Base-by-base conservation (phyloP, 1,140 invertebrate genomes). In the Papilio xuthus region DNA sequence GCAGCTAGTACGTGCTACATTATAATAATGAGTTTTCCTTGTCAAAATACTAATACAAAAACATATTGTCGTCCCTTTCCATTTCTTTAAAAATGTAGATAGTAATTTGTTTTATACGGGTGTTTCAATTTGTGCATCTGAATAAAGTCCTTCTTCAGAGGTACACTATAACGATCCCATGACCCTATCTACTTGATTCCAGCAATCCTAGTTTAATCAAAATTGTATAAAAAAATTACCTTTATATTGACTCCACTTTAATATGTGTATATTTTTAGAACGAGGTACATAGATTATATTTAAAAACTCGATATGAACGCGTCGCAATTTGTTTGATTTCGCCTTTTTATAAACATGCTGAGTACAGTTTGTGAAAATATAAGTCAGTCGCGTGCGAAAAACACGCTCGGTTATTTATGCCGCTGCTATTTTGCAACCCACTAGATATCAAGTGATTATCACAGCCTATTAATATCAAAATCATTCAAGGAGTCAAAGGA, bases 331-430 rank as follows among this genome's bases (percentile, higher is more conserved):
- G 60, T 63, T 63, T 15, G 60, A 63, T 28, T 63, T 15, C 60
- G 23, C 26, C 60, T 63, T 63, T 63, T 63, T 63, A 63, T 60
- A 63, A 63, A 63, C 60, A 63, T 63, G 23, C 60, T 63, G 60
- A 60, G 20, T 23, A 60, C 20, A 60, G 60, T 63, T 63, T 28
- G 26, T 28, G 60, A 26, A 63, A 63, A 56, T 53, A 60, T 26
- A 63, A 63, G 3, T 28, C 60, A 63, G 60, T 63, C 26, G 28
- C 10, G 23, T 63, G 60, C 26, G 60, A 63, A 63, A 63, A 28
- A 63, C 26, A 63, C 12, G 60, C 12, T 28, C 23, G 12, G 9
- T 28, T 63, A 63, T 60, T 60, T 60, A 9, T 60, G 56, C 13
- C 26, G 23, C 12, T 63, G 60, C 60, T 63, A 63, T 63, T 63